These are phyloP conservation scores for Lumbricus terrestris DNA, from an alignment of 2,888 invertebrate species.

Conservation along the genomic window DNA sequence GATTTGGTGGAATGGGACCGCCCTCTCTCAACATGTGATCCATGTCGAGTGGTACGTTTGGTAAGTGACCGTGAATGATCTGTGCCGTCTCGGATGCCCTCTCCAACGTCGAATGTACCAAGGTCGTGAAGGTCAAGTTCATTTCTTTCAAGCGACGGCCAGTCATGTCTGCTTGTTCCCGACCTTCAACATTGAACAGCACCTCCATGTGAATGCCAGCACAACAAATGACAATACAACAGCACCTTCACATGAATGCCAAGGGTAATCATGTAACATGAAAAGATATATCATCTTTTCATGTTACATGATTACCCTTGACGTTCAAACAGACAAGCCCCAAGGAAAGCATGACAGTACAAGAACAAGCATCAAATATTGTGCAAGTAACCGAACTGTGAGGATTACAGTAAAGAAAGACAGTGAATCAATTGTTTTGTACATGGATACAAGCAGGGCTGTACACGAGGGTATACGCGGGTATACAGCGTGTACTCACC, in stretches of 20 bases:
- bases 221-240: not conserved
- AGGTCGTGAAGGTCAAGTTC: slow-evolving; percentile 27
- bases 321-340: not conserved
- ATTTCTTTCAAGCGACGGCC: slow-evolving; percentile 33
- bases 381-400: too few species aligned
- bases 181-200: slow-evolving; percentile 27
- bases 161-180: slow-evolving; percentile 34
- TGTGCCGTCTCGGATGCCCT: slow-evolving; percentile 37
- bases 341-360: too few species aligned
- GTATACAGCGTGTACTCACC: too few species aligned
- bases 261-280: too few species aligned
- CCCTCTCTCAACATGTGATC: slow-evolving; percentile 37
- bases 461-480: too few species aligned
- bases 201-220: not conserved
- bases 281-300: too few species aligned
- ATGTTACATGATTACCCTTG: too few species aligned
- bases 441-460: too few species aligned
- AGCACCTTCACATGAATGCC: too few species aligned
- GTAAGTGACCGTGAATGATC: slow-evolving; percentile 31
- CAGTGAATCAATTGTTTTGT: too few species aligned
- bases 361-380: too few species aligned
- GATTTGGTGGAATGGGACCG: slow-evolving; percentile 35
- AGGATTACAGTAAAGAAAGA: too few species aligned
- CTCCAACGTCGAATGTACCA: slow-evolving; percentile 33
- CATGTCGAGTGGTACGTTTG: slow-evolving; percentile 22